Evolutionary conservation across 2,797 vertebrate genomes (phyloP).

Genomic region (Acanthiza pusilla): DNA sequence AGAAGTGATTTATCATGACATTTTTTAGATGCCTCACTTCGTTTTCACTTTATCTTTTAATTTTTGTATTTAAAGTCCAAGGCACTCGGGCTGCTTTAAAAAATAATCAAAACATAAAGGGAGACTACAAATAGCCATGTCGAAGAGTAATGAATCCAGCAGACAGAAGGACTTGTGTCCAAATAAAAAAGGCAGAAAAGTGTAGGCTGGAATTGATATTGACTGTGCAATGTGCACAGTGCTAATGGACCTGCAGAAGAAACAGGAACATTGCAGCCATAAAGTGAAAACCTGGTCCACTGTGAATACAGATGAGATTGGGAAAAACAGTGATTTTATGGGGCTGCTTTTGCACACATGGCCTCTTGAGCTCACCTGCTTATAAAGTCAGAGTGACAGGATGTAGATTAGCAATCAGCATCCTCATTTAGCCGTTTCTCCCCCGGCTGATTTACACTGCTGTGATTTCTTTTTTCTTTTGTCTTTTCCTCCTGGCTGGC

Average conservation of each 20-base stretch:
- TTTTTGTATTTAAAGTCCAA: constrained; percentile 14
- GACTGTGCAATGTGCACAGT: neutral
- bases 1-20: neutral
- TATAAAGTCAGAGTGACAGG: neutral
- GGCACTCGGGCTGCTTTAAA: neutral
- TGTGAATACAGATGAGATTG: constrained; percentile 49
- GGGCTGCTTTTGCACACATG: neutral
- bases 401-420: constrained; percentile 30
- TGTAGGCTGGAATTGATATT: neutral
- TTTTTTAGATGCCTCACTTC: neutral
- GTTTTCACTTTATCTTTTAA: neutral
- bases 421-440: constrained; percentile 16
- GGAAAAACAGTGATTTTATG: neutral
- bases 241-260: constrained; percentile 46
- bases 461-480: neutral
- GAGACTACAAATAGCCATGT: neutral
- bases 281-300: neutral
- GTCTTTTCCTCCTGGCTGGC: neutral
- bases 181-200: constrained; percentile 27
- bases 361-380: neutral
- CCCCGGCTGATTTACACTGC: neutral
- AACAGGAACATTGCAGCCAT: constrained; percentile 25
- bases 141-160: constrained; percentile 29
- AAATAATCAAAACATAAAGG: constrained; percentile 15
- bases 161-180: neutral